Percentiles rank a stretch among this genome's conserved stretches.
phyloP scores from a whole-genome alignment of 2,113 vertebrate genomes.

The Nycticryphes semicollaris region DNA sequence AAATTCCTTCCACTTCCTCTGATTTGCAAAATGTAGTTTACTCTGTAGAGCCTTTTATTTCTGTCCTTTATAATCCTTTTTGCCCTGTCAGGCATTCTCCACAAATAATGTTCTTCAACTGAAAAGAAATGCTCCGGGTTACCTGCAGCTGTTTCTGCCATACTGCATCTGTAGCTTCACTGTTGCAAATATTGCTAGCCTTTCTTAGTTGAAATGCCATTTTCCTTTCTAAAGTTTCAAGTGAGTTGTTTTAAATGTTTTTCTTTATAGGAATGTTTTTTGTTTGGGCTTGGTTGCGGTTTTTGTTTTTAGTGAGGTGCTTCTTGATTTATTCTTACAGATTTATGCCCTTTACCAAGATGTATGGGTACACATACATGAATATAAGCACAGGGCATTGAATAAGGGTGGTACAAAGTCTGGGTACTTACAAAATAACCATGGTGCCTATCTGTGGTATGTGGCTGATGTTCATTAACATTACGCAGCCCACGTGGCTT shows the following conservation, averaged over 20 bases:
- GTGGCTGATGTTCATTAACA: neutral
- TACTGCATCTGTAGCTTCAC: neutral
- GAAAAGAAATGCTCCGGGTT: neutral
- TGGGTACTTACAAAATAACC: neutral
- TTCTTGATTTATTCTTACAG: neutral
- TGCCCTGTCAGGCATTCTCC: neutral
- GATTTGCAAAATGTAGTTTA: neutral
- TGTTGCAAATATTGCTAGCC: neutral
- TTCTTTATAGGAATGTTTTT: neutral
- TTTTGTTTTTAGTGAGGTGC: neutral
- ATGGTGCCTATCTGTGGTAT: fast-evolving
- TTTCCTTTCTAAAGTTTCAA: neutral
- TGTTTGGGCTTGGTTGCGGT: neutral
- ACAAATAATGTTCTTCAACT: neutral
- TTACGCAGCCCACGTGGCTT: neutral
- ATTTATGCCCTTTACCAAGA: neutral
- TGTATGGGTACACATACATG: neutral
- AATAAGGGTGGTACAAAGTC: neutral
- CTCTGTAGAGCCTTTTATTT: neutral
- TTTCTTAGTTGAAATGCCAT: neutral
- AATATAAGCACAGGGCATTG: too few species aligned
- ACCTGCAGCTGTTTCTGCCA: neutral
- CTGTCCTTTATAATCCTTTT: neutral
- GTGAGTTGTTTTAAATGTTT: neutral
- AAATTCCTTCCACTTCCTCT: neutral